phyloP scores from a whole-genome alignment of 2,888 invertebrate genomes.

The Epinotia brunnichana region DNA sequence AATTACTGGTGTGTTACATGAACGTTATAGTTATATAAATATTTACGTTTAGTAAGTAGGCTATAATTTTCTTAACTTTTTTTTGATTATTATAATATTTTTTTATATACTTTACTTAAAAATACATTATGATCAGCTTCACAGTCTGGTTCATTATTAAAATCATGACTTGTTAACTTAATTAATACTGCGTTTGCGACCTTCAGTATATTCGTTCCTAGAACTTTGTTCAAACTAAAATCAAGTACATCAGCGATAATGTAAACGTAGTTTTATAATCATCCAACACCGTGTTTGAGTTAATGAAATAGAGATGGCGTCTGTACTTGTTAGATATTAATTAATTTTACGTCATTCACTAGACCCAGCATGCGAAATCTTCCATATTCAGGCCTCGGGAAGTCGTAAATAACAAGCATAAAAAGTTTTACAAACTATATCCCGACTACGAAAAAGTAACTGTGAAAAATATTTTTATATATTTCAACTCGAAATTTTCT shows the following conservation, averaged over 20 bases:
- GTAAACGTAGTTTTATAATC: constrained; percentile 1
- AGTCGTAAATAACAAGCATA: no score
- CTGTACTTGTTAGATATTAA: background rate
- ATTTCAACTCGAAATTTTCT: no score
- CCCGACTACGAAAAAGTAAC: no score
- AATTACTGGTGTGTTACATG: no score
- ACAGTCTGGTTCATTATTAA: background rate
- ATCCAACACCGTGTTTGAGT: constrained; percentile 17
- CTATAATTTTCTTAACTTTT: no score
- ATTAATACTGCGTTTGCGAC: background rate
- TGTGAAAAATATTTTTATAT: no score
- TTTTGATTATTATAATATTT: no score
- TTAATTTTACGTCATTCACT: background rate
- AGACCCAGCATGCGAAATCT: background rate
- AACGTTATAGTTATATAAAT: no score
- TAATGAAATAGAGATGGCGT: no score
- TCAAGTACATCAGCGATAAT: constrained; percentile 9
- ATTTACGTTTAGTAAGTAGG: no score
- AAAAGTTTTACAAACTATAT: no score
- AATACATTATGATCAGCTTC: background rate
- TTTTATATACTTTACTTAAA: background rate
- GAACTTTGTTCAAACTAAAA: constrained; percentile 8
- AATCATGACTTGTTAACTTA: constrained; percentile 1
- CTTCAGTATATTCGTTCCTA: background rate
- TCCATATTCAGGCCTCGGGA: no score